phyloP scores from a whole-genome alignment of 2,113 vertebrate species.

The Himantopus leucocephalus region DNA sequence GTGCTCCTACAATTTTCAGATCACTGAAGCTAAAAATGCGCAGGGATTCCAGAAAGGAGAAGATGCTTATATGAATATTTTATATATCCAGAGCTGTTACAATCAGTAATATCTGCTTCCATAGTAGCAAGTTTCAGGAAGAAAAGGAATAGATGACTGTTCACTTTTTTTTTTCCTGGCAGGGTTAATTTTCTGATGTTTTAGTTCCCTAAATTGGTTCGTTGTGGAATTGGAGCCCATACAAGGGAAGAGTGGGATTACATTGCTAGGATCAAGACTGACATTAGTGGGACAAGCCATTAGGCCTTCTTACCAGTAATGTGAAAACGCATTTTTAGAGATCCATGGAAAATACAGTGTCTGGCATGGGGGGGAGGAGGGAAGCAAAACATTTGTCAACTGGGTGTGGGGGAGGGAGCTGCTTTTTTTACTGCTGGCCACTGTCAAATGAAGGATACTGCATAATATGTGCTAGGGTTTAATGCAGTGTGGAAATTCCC shows the following conservation, averaged over 20 bases:
- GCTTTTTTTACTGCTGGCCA: background rate
- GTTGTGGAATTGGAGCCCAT: background rate
- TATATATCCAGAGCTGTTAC: background rate
- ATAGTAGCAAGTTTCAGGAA: background rate
- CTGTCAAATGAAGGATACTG: background rate
- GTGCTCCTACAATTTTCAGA: background rate
- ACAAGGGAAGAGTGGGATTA: background rate
- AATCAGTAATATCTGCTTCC: background rate
- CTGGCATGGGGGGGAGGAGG: background rate
- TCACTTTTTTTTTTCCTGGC: background rate
- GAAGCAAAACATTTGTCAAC: background rate
- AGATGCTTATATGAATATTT: background rate
- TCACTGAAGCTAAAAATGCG: background rate
- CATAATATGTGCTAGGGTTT: background rate
- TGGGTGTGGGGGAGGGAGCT: background rate
- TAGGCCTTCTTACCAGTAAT: background rate
- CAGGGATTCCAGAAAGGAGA: background rate
- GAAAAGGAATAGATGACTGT: background rate
- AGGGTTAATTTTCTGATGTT: background rate
- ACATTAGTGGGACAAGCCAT: background rate
- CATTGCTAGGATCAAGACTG: background rate
- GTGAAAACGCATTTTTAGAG: background rate
- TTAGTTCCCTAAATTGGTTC: background rate
- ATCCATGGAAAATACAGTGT: background rate
- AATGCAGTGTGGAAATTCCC: background rate